Conservation (phyloP, 1,140 invertebrate genomes). For the Drosophila sp. region DNA sequence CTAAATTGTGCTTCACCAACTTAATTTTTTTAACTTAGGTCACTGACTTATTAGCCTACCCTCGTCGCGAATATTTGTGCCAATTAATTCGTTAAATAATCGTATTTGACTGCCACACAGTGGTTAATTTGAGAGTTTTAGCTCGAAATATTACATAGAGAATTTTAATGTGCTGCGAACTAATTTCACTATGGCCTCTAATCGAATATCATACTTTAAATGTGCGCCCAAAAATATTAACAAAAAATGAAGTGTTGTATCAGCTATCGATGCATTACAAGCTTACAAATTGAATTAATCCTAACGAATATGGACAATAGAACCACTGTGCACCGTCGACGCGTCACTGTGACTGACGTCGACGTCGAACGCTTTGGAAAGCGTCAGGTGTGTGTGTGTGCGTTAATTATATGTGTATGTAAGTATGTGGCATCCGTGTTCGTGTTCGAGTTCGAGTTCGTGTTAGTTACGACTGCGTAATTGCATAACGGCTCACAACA, state of each 20-base stretch:
- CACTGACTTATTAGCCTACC: background rate
- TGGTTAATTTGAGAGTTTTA: too few relatives aligned
- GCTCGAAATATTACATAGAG: too few relatives aligned
- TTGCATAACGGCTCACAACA: conserved; percentile 56
- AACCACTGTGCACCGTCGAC: background rate
- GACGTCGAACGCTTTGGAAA: background rate
- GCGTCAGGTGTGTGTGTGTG: conserved; percentile 52
- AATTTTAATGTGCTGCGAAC: too few relatives aligned
- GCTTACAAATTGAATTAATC: too few relatives aligned
- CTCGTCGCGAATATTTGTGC: conserved; percentile 56
- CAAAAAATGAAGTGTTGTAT: too few relatives aligned
- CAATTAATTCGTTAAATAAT: conserved; percentile 83
- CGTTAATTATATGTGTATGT: conserved; percentile 48
- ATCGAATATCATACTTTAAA: too few relatives aligned
- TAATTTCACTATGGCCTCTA: too few relatives aligned
- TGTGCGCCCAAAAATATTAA: too few relatives aligned
- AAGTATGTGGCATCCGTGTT: conserved; percentile 42
- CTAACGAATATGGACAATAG: too few relatives aligned
- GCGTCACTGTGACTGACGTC: conserved; percentile 11
- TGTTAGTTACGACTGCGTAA: conserved; percentile 62
- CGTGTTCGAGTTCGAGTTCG: conserved; percentile 54
- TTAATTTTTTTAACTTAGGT: too few relatives aligned
- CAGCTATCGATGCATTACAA: too few relatives aligned
- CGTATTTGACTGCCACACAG: conserved; percentile 56
- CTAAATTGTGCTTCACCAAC: too few relatives aligned